Evolutionary conservation across 2,113 vertebrate species (phyloP), one percentile per base, ranked within the genome.

Genomic region (Anarrhichthys ocellatus): DNA sequence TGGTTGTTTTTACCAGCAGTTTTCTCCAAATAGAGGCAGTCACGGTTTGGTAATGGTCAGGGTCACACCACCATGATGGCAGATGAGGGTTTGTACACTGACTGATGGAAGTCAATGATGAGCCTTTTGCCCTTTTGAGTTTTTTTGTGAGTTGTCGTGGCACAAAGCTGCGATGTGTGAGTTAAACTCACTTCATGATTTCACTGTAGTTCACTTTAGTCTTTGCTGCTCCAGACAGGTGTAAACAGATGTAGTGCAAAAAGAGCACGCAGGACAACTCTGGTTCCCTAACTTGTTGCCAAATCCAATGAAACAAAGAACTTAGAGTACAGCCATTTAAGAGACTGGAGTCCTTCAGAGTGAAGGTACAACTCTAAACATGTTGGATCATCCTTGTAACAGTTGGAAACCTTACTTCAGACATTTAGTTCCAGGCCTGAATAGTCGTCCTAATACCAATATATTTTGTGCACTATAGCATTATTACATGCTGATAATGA

Each of bases 1-100:
- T 46, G n/a, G 36, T 54, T 73, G 32, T 64, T 65, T 54, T 73
- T 29, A 73, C 61, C n/a, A n/a, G 40, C 44, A 15, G 22, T 52
- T 50, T 18, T 50, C 44, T 79, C 44, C 7, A 29, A 48, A 32
- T 71, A 40, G 44, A 38, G 38, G 50, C 64, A 34, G 59, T 72
- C 77, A 73, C 63, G 17, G 27, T 46, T 8, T 15, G 46, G 5
- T 62, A 34, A 32, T n/a, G 58, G 58, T 34, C 48, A 40, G 54
- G 20, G 18, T 74, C 36, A 54, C 61, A 20, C 62, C 46, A 2
- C 5, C 15, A 64, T 11, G 44, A n/a, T 29, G 59, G 44, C 59
- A 64, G 18, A 24, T 52, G 9, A 27, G 9, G 3, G 14, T 38
- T 27, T 17, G 11, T 0, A 34, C 40, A 40, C 50, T 18, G 22